A percentile compares a stretch with the other conserved stretches of the same genome.
Conservation (phyloP, 2,797 vertebrate genomes). For the Sarcophilus harrisii region DNA sequence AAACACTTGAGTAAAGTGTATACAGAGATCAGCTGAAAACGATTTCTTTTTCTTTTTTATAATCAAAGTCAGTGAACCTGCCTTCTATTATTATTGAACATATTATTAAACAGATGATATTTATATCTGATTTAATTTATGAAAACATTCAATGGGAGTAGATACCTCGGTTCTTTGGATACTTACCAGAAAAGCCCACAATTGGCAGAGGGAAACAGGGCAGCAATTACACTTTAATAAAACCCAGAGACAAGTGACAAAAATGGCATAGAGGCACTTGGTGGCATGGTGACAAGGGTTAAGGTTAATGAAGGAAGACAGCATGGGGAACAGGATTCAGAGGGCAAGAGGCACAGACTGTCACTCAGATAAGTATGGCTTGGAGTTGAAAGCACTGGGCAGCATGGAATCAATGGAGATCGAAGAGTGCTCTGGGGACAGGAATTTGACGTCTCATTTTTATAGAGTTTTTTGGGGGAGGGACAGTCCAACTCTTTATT, state of each 20-base stretch:
- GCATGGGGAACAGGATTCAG: not conserved
- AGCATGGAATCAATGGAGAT: not conserved
- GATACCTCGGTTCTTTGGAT: not conserved
- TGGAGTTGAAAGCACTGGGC: not conserved
- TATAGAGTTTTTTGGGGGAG: not conserved
- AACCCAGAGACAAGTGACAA: not conserved
- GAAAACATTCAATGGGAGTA: not conserved
- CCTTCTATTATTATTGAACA: not conserved
- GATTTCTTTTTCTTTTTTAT: not conserved
- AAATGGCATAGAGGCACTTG: not conserved
- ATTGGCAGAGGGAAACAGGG: not conserved
- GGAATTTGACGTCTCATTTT: not conserved
- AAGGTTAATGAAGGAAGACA: not conserved
- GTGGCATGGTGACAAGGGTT: not conserved
- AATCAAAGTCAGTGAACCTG: no score
- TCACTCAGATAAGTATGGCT: not conserved
- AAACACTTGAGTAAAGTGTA: not conserved
- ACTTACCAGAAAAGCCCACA: not conserved
- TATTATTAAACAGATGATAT: not conserved
- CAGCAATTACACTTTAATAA: not conserved
- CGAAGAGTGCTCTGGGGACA: not conserved
- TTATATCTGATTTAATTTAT: not conserved
- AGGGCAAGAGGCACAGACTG: not conserved
- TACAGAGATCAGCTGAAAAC: not conserved
- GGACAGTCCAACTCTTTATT: not conserved